Percentiles rank a stretch among this genome's conserved stretches.
phyloP scores from a whole-genome alignment of 1,140 invertebrate species.

The Sipha flava region DNA sequence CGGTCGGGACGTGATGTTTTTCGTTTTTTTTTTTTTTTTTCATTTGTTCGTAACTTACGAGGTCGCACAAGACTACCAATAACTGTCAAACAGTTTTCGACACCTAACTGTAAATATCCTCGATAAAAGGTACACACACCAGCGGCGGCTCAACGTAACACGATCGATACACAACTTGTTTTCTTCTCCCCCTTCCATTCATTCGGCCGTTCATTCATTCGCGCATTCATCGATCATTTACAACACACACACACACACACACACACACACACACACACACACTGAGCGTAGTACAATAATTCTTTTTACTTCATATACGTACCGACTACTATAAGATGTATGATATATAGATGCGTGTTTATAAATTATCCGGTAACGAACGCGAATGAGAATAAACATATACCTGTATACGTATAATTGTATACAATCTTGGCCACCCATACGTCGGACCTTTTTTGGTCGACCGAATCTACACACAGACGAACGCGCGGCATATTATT shows the following conservation, averaged over 20 bases:
- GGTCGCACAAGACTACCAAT: not conserved
- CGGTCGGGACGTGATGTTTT: not conserved
- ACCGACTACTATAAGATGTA: no score
- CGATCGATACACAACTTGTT: not conserved
- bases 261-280: not conserved
- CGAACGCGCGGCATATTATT: not conserved
- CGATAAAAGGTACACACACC: not conserved
- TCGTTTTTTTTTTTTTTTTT: not conserved
- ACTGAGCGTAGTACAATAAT: not conserved
- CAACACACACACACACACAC: not conserved
- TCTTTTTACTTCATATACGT: no score
- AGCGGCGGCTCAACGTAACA: not conserved
- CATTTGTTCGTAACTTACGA: no score
- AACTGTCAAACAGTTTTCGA: not conserved
- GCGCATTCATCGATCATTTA: not conserved
- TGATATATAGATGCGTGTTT: not conserved
- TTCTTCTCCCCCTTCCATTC: not conserved
- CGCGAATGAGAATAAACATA: no score
- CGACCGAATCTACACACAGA: not conserved
- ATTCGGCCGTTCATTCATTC: not conserved
- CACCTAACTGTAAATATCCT: not conserved
- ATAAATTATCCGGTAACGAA: not conserved
- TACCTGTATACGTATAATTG: no score
- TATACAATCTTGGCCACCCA: not conserved
- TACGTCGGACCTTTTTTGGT: not conserved